Evolutionary conservation across 1,140 invertebrate species (phyloP), one percentile per base, ranked within the genome.

Genomic region (Ceratosolen fusciceps): DNA sequence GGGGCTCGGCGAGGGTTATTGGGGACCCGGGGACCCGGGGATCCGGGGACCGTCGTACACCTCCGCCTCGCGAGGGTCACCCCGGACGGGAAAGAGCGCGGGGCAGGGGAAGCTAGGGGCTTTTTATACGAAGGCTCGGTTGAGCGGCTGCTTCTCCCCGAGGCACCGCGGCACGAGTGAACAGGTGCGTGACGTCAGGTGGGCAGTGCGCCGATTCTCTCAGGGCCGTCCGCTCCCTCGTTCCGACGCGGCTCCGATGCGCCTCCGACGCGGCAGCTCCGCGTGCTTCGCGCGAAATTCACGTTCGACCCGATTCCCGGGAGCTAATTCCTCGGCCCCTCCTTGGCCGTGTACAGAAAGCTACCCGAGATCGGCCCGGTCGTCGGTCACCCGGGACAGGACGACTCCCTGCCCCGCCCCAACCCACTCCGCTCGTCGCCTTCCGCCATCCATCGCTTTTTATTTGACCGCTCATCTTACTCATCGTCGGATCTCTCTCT

Each of bases 101-200:
- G 81, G 82, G 82, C 81, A 81, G 81, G 82, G 82, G 83, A 82
- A 85, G 79, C 82, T 84, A 81, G 80, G 84, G 81, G n/a, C n/a
- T n/a, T 81, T 81, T 83, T 86, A 83, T 85, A 85, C 7, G 43
- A 85, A 85, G 83, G 83, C 79, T 84, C 83, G 82, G 76, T 74
- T 80, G 83, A 80, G 81, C 82, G 80, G 81, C 81, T 84, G 81
- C 81, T 84, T 87, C 83, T 86, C 85, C 83, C 12, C 2, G 21
- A 19, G 21, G 10, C 24, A 4, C 31, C 72, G 37, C 58, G 26
- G 19, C 26, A 85, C 85, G 81, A 85, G 83, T 84, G 85, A 88
- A 89, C 88, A 90, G 89, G 88, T 90, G 88, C 86, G 84, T 89
- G 87, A 90, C 87, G 88, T 90, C 88, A 90, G 88, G 89, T 90